phyloP scores from a whole-genome alignment of 2,797 vertebrate genomes.

The Ctenochaetus hawaiiensis region DNA sequence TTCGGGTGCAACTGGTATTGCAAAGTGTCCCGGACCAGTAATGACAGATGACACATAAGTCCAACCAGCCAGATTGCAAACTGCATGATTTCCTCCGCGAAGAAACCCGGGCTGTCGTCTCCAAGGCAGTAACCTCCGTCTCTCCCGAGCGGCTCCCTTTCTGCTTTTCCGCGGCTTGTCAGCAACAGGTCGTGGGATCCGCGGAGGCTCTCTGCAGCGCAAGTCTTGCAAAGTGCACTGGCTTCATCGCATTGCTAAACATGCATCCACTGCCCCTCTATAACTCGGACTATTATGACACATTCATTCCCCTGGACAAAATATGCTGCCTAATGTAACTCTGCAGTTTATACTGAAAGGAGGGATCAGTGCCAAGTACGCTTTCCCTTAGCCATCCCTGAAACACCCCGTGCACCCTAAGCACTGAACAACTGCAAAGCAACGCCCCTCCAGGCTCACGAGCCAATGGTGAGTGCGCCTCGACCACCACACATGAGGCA shows the following conservation, averaged over 20 bases:
- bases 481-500: slow-evolving; percentile 62
- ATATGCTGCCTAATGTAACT: slow-evolving; percentile 67
- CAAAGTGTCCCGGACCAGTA: slow-evolving; percentile 84
- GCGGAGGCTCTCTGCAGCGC: slow-evolving; percentile 82
- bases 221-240: slow-evolving; percentile 81
- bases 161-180: slow-evolving; percentile 83
- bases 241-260: slow-evolving; percentile 84
- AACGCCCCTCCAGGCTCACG: slow-evolving; percentile 71
- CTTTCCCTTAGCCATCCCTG: slow-evolving; percentile 85
- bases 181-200: slow-evolving; percentile 86
- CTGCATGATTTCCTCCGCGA: slow-evolving; percentile 88
- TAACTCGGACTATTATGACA: slow-evolving; percentile 70
- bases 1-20: slow-evolving; percentile 90
- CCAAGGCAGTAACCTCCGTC: slow-evolving; percentile 73
- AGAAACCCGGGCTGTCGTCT: slow-evolving; percentile 70
- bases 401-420: slow-evolving; percentile 77
- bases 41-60: slow-evolving; percentile 90
- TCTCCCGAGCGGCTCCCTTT: slow-evolving; percentile 74
- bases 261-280: slow-evolving; percentile 65
- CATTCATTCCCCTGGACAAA: slow-evolving; percentile 57
- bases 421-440: slow-evolving; percentile 64
- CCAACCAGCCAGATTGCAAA: slow-evolving; percentile 87
- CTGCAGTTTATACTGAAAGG: slow-evolving; percentile 72
- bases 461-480: slow-evolving; percentile 80
- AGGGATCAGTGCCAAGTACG: slow-evolving; percentile 84